Evolutionary conservation across 2,888 invertebrate species (phyloP), one percentile per base, ranked within the genome.

Genomic region (Acrobasis repandana): DNA sequence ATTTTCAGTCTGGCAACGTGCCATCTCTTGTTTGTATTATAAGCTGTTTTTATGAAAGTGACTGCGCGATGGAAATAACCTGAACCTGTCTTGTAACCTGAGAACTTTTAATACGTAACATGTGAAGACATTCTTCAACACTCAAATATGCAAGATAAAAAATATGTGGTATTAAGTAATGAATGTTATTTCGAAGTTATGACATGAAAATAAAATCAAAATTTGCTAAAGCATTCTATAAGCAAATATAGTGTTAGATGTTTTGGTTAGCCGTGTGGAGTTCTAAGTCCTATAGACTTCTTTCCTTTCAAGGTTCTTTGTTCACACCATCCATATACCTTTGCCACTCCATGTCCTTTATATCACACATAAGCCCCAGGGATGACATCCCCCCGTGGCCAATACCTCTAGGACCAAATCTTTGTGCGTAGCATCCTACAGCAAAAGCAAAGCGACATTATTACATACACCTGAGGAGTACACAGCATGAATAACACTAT

Each of bases 401-500:
- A 93, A 98, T 95, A 85, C 97, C 97, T 93, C 98, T 96, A 77
- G 98, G 97, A 77, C 98, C 98, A 94, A 96, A 98, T 93, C 96
- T 97, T 93, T 97, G 96, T 86, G 97, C 97, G 95, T 98, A 98
- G 94, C 98, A 98, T 93, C 97, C 97, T 97, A 90, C 83, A 88
- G 88, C 88, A 87, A 84, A 89, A 88, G 88, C 88, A 89, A 84
- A 88, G 86, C 86, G 33, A 16, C 8, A 77, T 85, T 83, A 87
- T 74, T 82, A 78, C 67, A 64, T 70, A 70, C 77, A 81, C 79
- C 86, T 82, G 79, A 76, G 70, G 85, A 86, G 83, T 72, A 78
- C 86, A 87, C 83, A 85, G 83, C 80, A 61, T 68, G 20, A 56
- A n/a, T 58, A 38, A 16, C 1, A 48, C 9, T 16, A 58, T 46